These are phyloP conservation scores for Camponotus vicinus DNA, from an alignment of 1,140 invertebrate species.

Conservation along the genomic window DNA sequence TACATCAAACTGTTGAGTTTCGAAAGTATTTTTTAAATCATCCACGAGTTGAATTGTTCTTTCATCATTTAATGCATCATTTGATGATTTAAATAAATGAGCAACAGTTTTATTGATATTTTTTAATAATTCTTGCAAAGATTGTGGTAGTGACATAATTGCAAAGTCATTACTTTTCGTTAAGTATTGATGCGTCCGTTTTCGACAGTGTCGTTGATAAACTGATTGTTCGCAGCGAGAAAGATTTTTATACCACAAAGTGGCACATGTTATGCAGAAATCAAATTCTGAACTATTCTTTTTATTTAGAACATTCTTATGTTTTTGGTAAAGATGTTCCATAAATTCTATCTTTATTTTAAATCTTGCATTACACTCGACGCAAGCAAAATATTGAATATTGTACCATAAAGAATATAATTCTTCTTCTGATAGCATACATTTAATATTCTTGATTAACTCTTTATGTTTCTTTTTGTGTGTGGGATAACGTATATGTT, in stretches of 20 bases:
- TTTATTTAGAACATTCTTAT: background rate
- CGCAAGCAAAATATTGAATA: conserved; percentile 60
- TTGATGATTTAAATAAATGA: conserved; percentile 38
- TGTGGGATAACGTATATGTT: background rate
- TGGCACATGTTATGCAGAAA: conserved; percentile 73
- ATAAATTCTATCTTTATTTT: conserved; percentile 71
- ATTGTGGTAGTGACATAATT: conserved; percentile 61
- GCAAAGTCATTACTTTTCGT: conserved; percentile 61
- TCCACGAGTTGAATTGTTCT: conserved; percentile 28
- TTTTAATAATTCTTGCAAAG: conserved; percentile 60
- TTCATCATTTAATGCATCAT: conserved; percentile 20
- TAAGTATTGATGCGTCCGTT: conserved; percentile 66
- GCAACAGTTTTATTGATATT: conserved; percentile 57
- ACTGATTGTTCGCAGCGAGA: background rate
- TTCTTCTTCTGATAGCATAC: conserved; percentile 57
- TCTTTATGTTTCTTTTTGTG: conserved; percentile 15
- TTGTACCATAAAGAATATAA: conserved; percentile 72
- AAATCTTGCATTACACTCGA: conserved; percentile 59
- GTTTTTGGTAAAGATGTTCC: conserved; percentile 43
- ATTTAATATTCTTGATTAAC: background rate
- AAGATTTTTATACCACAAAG: conserved; percentile 65
- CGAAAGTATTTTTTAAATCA: conserved; percentile 62
- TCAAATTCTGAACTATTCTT: conserved; percentile 58
- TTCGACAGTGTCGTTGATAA: conserved; percentile 59
- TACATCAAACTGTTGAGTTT: conserved; percentile 44